These are phyloP conservation scores for Rallus crepitans DNA, from an alignment of 2,797 vertebrate genomes.

Conservation along the genomic window DNA sequence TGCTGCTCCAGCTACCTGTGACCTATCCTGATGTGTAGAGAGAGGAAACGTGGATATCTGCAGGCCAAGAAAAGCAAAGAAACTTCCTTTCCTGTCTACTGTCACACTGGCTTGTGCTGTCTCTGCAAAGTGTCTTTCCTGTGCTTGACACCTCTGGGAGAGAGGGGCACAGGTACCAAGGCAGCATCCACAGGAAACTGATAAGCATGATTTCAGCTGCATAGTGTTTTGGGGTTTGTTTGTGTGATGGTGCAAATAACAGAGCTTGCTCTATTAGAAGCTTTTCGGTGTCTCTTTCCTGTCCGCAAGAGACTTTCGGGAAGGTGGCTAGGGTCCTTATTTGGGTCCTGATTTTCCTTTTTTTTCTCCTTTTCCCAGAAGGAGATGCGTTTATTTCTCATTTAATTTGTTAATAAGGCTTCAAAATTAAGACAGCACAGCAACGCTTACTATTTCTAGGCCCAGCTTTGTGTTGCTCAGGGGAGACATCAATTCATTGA, in stretches of 20 bases:
- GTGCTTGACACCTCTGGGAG: neutral
- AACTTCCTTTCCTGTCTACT: neutral
- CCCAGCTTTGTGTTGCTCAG: constrained; percentile 15
- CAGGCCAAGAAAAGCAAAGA: neutral
- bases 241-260: rapidly evolving
- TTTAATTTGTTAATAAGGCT: constrained; percentile 35
- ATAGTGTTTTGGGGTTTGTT: neutral
- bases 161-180: neutral
- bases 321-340: neutral
- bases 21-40: neutral
- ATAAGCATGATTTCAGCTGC: neutral
- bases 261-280: neutral
- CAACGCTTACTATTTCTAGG: neutral
- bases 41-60: neutral
- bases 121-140: neutral
- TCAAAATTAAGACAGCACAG: neutral
- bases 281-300: neutral
- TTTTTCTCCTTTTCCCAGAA: neutral
- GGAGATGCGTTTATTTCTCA: neutral
- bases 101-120: neutral
- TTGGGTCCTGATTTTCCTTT: neutral
- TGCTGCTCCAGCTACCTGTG: neutral
- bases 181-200: neutral
- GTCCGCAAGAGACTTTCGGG: neutral
- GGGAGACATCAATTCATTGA: constrained; percentile 25